Evolutionary conservation across 2,113 vertebrate species (phyloP).

Genomic region (Nyctereutes procyonoides): DNA sequence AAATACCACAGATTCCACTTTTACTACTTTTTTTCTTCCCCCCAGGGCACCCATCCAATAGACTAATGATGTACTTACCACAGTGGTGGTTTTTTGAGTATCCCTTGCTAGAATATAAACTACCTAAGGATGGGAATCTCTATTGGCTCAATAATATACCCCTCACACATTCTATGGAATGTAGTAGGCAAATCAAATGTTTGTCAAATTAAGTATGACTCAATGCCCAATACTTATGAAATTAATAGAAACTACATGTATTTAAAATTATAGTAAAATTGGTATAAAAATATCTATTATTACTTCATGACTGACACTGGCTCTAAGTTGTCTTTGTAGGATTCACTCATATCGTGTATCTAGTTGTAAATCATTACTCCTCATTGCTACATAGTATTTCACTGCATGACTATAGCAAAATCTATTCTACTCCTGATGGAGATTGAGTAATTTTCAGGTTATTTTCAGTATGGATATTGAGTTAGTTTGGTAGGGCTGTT

Average conservation of each 20-base stretch:
- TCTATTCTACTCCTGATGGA: background rate
- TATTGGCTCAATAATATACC: background rate
- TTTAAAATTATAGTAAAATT: background rate
- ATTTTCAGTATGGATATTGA: background rate
- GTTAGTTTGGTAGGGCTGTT: background rate
- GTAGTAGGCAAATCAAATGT: background rate
- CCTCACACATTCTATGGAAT: background rate
- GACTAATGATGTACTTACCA: background rate
- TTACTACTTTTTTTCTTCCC: background rate
- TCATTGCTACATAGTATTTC: background rate
- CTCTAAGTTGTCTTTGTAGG: background rate
- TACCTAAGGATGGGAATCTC: background rate
- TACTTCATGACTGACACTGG: background rate
- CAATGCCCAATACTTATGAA: background rate
- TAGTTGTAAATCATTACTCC: background rate
- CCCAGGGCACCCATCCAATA: background rate
- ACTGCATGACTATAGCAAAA: background rate
- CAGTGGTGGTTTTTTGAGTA: background rate
- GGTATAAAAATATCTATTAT: background rate
- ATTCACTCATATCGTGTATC: background rate
- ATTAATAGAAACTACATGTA: background rate
- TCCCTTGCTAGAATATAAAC: background rate
- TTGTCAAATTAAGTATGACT: background rate
- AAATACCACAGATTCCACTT: background rate
- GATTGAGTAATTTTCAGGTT: background rate